These are phyloP conservation scores for Cephus sareptanus DNA, from an alignment of 2,888 invertebrate species.

Conservation along the genomic window DNA sequence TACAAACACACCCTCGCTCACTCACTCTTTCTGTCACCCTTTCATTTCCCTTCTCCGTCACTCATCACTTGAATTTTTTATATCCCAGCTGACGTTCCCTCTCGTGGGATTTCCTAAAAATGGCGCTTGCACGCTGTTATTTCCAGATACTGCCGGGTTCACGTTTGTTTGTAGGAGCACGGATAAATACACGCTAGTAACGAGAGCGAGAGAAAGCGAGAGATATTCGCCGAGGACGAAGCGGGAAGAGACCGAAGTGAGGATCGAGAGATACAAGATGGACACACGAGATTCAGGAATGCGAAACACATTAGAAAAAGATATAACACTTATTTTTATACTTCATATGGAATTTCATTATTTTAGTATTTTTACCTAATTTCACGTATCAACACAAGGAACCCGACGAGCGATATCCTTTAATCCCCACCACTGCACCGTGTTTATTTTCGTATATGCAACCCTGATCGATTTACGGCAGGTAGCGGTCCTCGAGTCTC, in stretches of 20 bases:
- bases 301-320: not conserved
- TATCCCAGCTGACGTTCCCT: not conserved
- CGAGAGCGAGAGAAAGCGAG: not conserved
- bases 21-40: conserved; percentile 1
- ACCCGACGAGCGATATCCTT: not conserved
- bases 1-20: not conserved
- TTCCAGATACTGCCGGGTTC: not conserved
- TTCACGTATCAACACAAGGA: not conserved
- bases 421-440: not conserved
- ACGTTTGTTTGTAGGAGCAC: not conserved
- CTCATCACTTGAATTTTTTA: conserved; percentile 11
- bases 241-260: not conserved
- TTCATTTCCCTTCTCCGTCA: not conserved
- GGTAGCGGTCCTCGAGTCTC: not conserved
- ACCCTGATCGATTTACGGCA: not conserved
- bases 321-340: not conserved
- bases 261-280: not conserved
- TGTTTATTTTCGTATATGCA: not conserved
- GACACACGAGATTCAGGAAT: not conserved
- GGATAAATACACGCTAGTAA: not conserved
- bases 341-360: not conserved
- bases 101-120: not conserved
- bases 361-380: not conserved
- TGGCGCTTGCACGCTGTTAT: not conserved
- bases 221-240: not conserved